Percentiles rank a stretch among this genome's conserved stretches.
Evolutionary conservation across 2,888 invertebrate genomes (phyloP).

Genomic region (Xiphydria camelus): DNA sequence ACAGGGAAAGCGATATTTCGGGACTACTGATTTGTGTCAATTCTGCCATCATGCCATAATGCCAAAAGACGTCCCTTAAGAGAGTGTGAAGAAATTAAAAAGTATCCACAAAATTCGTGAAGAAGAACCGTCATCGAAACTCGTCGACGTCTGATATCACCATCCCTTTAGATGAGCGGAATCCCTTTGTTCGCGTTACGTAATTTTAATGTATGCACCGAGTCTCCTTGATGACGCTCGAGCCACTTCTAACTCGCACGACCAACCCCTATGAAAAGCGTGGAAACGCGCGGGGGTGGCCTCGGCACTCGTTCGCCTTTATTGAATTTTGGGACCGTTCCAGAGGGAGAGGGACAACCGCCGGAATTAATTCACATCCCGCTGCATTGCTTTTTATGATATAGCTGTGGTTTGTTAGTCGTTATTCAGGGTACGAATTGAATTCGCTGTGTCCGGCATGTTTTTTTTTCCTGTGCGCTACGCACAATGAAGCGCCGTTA

Average conservation of each 20-base stretch:
- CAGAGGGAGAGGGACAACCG: slow-evolving; percentile 41
- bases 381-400: slow-evolving; percentile 56
- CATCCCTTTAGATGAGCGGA: slow-evolving; percentile 12
- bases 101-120: too few relatives aligned
- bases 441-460: slow-evolving; percentile 35
- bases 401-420: slow-evolving; percentile 58
- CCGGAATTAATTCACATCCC: slow-evolving; percentile 55
- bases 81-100: too few relatives aligned
- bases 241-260: slow-evolving; percentile 32
- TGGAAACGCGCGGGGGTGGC: slow-evolving; percentile 26
- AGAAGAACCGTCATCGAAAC: too few relatives aligned
- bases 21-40: too few relatives aligned
- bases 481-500: slow-evolving; percentile 26
- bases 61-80: too few relatives aligned
- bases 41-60: too few relatives aligned
- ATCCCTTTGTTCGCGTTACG: slow-evolving; percentile 42
- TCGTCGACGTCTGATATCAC: too few relatives aligned
- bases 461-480: slow-evolving; percentile 5
- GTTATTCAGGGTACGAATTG: slow-evolving; percentile 54
- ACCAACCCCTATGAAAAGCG: slow-evolving; percentile 34
- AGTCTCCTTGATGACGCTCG: slow-evolving; percentile 45
- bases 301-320: slow-evolving; percentile 50
- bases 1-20: too few relatives aligned
- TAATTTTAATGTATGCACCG: slow-evolving; percentile 48
- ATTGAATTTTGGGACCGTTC: slow-evolving; percentile 57